A percentile compares a stretch with the other conserved stretches of the same genome.
Conservation (phyloP, 1,140 invertebrate species). For the Drosophila sproati region DNA sequence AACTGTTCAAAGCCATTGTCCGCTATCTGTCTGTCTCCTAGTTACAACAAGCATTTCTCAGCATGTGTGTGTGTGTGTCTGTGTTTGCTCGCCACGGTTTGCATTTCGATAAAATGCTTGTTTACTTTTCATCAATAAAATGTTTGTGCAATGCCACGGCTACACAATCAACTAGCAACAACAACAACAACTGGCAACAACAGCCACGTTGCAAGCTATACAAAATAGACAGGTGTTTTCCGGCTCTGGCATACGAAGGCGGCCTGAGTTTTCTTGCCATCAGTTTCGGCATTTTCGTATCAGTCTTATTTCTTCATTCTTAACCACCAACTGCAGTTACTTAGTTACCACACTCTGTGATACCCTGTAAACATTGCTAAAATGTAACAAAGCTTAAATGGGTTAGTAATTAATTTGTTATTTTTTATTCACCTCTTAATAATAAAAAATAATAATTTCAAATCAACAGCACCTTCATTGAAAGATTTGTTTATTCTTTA, state of each 20-base stretch:
- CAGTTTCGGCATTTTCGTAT: constrained; percentile 17
- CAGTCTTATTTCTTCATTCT: constrained; percentile 13
- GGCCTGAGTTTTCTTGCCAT: constrained; percentile 27
- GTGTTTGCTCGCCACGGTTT: constrained; percentile 25
- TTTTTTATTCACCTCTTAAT: background rate
- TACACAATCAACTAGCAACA: constrained; percentile 41
- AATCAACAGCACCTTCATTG: too few relatives aligned
- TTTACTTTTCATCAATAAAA: constrained; percentile 77
- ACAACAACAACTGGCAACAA: constrained; percentile 7
- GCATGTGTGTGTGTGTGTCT: background rate
- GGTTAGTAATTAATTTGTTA: too few relatives aligned
- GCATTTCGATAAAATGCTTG: constrained; percentile 48
- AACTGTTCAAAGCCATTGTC: constrained; percentile 3
- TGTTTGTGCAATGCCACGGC: constrained; percentile 56
- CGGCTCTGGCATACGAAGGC: constrained; percentile 40
- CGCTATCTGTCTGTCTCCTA: constrained; percentile 36
- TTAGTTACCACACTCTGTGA: background rate
- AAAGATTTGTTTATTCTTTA: too few relatives aligned
- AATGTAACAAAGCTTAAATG: background rate
- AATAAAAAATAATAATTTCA: too few relatives aligned
- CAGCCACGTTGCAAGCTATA: constrained; percentile 26
- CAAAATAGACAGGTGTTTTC: constrained; percentile 70
- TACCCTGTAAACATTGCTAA: constrained; percentile 18
- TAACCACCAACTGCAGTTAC: constrained; percentile 18
- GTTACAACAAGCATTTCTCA: background rate